phyloP scores from a whole-genome alignment of 2,797 vertebrate species.

The Chromobotia macracanthus region DNA sequence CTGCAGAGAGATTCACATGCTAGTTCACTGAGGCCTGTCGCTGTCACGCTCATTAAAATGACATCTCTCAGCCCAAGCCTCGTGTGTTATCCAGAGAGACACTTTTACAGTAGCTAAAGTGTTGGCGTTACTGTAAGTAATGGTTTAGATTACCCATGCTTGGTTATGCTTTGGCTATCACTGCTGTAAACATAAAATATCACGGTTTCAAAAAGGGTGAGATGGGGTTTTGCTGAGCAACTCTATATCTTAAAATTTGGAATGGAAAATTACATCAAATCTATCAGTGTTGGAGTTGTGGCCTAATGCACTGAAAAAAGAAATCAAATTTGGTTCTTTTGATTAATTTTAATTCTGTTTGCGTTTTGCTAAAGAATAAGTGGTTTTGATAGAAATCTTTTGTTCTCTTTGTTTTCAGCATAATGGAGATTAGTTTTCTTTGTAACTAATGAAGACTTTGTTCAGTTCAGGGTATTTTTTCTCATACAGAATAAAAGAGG shows the following conservation, averaged over 20 bases:
- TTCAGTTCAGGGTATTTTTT: too few relatives aligned
- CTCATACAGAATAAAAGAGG: too few relatives aligned
- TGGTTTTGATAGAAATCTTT: neutral
- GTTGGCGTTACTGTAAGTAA: neutral
- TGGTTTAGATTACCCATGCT: constrained; percentile 15
- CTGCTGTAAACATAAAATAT: constrained; percentile 2
- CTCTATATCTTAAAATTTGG: neutral
- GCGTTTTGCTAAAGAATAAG: neutral
- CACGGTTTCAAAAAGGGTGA: neutral
- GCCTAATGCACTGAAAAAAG: neutral
- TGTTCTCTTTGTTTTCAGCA: neutral
- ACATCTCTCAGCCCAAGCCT: constrained; percentile 22
- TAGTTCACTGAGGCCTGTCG: constrained; percentile 18
- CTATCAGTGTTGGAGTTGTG: neutral
- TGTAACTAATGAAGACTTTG: neutral
- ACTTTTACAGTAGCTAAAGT: neutral
- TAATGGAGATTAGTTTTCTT: neutral
- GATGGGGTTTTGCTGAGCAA: neutral
- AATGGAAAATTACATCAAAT: neutral
- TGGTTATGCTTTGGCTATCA: constrained; percentile 6
- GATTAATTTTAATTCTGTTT: neutral
- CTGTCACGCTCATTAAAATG: constrained; percentile 14
- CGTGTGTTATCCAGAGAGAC: constrained; percentile 10
- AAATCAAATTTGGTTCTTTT: neutral
- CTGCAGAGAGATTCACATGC: constrained; percentile 15